phyloP scores from a whole-genome alignment of 1,140 invertebrate genomes.

The Drosophila sechellia region DNA sequence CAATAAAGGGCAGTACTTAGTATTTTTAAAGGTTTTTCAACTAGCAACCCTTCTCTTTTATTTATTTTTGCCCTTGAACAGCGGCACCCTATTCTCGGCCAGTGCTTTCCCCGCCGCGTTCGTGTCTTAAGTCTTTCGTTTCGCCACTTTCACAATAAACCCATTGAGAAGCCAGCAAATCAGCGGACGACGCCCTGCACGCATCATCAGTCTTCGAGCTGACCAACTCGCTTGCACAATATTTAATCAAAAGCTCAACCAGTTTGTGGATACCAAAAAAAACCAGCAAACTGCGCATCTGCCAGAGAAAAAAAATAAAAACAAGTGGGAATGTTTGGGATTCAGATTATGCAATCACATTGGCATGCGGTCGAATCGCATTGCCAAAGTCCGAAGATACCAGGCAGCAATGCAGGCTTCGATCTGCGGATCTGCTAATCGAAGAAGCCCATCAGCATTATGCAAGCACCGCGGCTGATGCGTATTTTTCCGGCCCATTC shows the following conservation, averaged over 20 bases:
- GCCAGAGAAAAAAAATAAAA: conserved; percentile 1
- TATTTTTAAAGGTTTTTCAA: not conserved
- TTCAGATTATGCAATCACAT: conserved; percentile 56
- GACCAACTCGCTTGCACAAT: conserved; percentile 29
- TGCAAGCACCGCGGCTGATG: conserved; percentile 18
- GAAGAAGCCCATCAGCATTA: conserved; percentile 31
- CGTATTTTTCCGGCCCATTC: conserved; percentile 15
- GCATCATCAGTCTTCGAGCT: conserved; percentile 22
- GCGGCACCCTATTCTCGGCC: not conserved
- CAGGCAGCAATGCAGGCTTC: conserved; percentile 8
- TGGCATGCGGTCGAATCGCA: conserved; percentile 49
- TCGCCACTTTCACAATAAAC: conserved; percentile 42
- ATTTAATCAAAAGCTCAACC: conserved; percentile 62
- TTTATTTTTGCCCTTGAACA: conserved; percentile 23
- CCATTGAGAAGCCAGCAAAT: conserved; percentile 17
- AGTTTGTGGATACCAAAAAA: conserved; percentile 37
- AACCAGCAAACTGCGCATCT: conserved; percentile 29
- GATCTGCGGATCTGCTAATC: conserved; percentile 15
- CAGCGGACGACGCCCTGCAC: conserved; percentile 45
- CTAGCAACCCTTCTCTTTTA: not conserved
- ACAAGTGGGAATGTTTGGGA: conserved; percentile 2
- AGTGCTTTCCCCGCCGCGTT: conserved; percentile 14
- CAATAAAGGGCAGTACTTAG: no score
- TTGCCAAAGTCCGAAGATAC: conserved; percentile 41
- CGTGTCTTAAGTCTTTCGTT: conserved; percentile 45